Percentiles rank a stretch among this genome's conserved stretches.
phyloP scores from a whole-genome alignment of 2,888 invertebrate genomes.

The Amphipoea oculea region DNA sequence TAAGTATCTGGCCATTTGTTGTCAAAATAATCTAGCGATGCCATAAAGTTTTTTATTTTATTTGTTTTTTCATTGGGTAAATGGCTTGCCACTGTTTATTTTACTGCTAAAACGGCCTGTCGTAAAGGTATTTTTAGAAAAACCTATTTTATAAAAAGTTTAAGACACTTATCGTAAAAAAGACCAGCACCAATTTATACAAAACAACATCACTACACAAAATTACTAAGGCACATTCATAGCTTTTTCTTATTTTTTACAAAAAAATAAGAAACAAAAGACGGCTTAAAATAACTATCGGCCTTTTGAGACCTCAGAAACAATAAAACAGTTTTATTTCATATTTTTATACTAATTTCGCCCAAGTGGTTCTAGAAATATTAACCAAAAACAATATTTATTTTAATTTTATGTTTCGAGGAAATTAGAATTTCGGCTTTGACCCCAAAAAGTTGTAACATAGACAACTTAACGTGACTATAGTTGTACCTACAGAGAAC shows the following conservation, averaged over 20 bases:
- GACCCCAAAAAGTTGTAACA: neutral
- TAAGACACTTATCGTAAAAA: neutral
- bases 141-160: neutral
- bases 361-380: no score
- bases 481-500: neutral
- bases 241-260: neutral
- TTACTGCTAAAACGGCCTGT: no score
- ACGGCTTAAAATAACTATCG: neutral
- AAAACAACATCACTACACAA: neutral
- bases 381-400: neutral
- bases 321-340: neutral
- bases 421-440: neutral
- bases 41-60: slow-evolving; percentile 1
- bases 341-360: no score
- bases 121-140: neutral
- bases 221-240: neutral
- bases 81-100: neutral
- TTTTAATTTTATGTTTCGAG: neutral
- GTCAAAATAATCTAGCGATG: slow-evolving; percentile 3
- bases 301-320: neutral
- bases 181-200: neutral
- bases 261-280: neutral
- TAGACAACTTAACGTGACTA: neutral
- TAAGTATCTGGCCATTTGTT: neutral
- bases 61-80: neutral